Base-by-base conservation (phyloP, 2,797 vertebrate species). In the Steatocranus sp. region DNA sequence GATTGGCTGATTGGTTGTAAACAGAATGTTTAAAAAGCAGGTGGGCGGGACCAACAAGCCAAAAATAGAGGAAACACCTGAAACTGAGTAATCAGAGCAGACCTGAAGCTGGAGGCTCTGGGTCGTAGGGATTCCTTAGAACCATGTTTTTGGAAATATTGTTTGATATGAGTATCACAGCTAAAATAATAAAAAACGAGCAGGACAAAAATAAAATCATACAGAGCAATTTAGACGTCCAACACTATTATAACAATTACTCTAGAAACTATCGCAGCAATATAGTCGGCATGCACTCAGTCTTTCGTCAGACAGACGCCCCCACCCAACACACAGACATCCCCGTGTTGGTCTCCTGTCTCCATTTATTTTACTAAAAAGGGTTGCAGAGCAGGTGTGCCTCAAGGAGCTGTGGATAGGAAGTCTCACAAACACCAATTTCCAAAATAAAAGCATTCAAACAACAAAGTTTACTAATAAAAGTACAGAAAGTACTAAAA, bases 191-290 rank as follows among this genome's bases (percentile, higher is more conserved):
- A n/a, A n/a, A n/a, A 61, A 36, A n/a, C 0, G 3, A 61, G 56
- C 18, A 0, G 32, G 17, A 36, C 3, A 1, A 61, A 61, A 36
- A 8, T 0, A 20, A 20, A n/a, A 36, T 61, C 56, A 61, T 7
- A 61, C 30, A 36, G 10, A 8, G 56, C 30, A 61, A 61, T 34
- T 61, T 61, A 12, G 56, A 61, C 11, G 0, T 61, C 1, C 32
- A 61, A 61, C 11, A 12, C 10, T 61, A 36, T 61, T 36, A 36
- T 34, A 61, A 20, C 32, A 0, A 61, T 12, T 12, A n/a, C 32
- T 61, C 18, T 61, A 61, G 10, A 36, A 34, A 61, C 18, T 0
- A 61, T 61, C 6, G 6, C 10, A 36, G 32, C 56, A 36, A 61
- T 20, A 61, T 61, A 61, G 32, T 36, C 18, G 1, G 32, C 56